A percentile compares a stretch with the other conserved stretches of the same genome.
Evolutionary conservation across 2,113 vertebrate species (phyloP).

Genomic region (Sinocyclocheilus anophthalmus): DNA sequence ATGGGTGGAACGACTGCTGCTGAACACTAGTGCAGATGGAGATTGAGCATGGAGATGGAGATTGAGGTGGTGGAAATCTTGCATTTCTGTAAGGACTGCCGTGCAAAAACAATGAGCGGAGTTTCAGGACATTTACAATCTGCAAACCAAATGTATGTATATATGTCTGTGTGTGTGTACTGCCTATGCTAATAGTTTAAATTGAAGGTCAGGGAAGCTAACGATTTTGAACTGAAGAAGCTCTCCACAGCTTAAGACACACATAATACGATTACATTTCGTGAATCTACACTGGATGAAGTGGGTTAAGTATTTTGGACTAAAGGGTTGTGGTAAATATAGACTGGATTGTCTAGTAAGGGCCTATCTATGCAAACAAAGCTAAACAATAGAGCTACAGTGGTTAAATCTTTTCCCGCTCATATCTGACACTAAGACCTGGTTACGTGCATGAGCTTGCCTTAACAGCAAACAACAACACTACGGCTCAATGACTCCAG

Average conservation of each 20-base stretch:
- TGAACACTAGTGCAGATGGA: neutral
- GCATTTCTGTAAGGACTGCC: too few species aligned
- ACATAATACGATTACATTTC: neutral
- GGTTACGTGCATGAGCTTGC: constrained; percentile 62
- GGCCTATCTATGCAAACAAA: neutral
- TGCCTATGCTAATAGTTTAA: neutral
- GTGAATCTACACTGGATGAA: neutral
- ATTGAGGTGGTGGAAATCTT: neutral
- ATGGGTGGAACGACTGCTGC: neutral
- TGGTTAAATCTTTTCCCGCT: neutral
- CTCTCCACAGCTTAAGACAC: neutral
- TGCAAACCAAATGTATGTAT: too few species aligned
- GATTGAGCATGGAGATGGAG: neutral
- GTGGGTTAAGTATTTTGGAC: neutral
- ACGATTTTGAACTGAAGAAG: neutral
- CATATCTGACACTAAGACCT: neutral
- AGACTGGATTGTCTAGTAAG: too few species aligned
- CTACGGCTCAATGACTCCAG: neutral
- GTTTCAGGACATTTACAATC: too few species aligned
- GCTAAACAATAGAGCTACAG: neutral
- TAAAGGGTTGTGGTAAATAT: too few species aligned
- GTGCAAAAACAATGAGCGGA: too few species aligned
- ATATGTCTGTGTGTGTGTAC: too few species aligned
- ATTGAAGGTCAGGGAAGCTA: neutral
- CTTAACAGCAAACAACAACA: constrained; percentile 10